phyloP scores from a whole-genome alignment of 2,113 vertebrate species.

The Chionis minor region DNA sequence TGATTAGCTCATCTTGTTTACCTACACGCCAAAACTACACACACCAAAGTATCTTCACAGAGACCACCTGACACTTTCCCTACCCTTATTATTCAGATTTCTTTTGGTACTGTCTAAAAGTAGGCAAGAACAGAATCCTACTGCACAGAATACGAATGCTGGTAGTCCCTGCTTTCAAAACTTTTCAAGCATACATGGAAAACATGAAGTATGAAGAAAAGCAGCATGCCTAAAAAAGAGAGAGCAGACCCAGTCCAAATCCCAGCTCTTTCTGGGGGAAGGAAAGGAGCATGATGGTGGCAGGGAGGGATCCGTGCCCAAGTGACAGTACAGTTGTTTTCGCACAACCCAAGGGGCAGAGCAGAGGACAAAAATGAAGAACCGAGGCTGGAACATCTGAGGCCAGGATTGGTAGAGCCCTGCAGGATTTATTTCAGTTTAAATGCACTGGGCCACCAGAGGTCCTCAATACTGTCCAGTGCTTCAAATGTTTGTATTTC shows the following conservation, averaged over 20 bases:
- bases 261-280: neutral
- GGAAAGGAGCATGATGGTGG: neutral
- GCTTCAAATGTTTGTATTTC: neutral
- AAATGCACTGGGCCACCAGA: neutral
- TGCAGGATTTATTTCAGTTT: neutral
- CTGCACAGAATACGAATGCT: neutral
- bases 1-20: constrained; percentile 60
- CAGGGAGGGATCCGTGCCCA: neutral
- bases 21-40: constrained; percentile 35
- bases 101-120: neutral
- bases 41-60: neutral
- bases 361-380: neutral
- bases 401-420: neutral
- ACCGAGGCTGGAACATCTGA: neutral
- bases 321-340: neutral
- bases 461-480: neutral
- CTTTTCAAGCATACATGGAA: neutral
- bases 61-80: neutral
- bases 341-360: neutral
- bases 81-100: neutral
- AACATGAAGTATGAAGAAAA: neutral
- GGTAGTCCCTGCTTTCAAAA: neutral
- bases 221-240: neutral
- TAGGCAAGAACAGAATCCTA: neutral
- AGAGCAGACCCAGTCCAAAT: neutral